Base-by-base conservation (phyloP, 2,797 vertebrate species). In the Lutjanus argentimaculatus region DNA sequence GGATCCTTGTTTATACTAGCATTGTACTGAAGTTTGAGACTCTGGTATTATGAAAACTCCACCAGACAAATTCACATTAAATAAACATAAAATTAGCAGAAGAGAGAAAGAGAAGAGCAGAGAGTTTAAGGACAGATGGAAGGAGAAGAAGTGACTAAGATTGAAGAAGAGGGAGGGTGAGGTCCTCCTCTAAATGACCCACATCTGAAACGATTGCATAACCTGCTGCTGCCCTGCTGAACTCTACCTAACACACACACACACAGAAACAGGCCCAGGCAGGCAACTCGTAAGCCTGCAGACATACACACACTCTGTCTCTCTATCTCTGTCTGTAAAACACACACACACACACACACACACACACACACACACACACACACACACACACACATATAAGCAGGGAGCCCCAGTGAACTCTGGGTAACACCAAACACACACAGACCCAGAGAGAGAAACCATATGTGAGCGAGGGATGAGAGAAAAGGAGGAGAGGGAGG, bases 401-500 rank as follows among this genome's bases (percentile, higher is more conserved):
- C 63, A 67, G 75, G 86, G 91, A 93, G 90, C 91, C 91, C 91
- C 88, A 81, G 88, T 93, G 93, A 93, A 94, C 92, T 93, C 87
- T 89, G 89, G 86, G 90, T 92, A 91, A 92, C 92, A 92, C 92
- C 92, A 91, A 91, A 92, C 93, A 91, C 84, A 89, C 88, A 84
- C 56, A 87, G 25, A 58, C 22, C 25, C 25, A 17, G 57, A 92
- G 88, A 92, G 85, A 88, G 84, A 91, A 93, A 94, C 91, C 93
- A 93, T 92, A 94, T 94, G 92, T 93, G 92, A 93, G 87, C 42
- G 45, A 91, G 85, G 90, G 92, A 94, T 89, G 91, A 91, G 89
- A 91, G 90, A 85, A 77, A 72, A 85, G 57, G 84, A 75, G 75
- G 76, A 51, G 75, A 51, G 65, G 63, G 75, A 77, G 75, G 78